Conservation (phyloP, 2,113 vertebrate species). For the Oophaga pumilio region DNA sequence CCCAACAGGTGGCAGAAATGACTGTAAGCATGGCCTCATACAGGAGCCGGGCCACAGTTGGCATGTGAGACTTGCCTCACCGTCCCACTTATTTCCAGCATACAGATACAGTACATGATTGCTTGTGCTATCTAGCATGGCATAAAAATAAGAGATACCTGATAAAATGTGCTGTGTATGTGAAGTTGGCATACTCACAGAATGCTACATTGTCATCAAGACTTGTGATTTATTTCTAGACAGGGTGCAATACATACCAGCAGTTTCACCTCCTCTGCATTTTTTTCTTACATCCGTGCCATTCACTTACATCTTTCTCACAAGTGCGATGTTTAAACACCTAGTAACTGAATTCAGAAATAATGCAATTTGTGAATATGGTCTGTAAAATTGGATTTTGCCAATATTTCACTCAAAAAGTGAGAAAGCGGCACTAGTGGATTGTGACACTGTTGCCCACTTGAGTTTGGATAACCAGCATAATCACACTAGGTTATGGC, state of each 20-base stretch:
- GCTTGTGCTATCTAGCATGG: not conserved
- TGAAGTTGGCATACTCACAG: not conserved
- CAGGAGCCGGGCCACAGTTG: conserved; percentile 56
- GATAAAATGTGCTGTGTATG: not conserved
- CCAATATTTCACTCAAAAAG: too few species aligned
- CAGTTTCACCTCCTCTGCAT: not conserved
- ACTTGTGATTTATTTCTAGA: not conserved
- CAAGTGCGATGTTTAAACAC: too few species aligned
- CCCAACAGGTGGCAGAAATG: conserved; percentile 59
- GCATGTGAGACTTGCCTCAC: conserved; percentile 58
- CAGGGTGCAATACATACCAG: not conserved
- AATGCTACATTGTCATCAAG: not conserved
- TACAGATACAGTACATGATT: conserved; percentile 8
- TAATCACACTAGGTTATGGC: too few species aligned
- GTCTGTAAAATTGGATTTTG: too few species aligned
- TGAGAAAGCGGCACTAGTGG: too few species aligned
- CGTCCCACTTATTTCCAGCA: conserved; percentile 37
- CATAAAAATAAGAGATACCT: not conserved
- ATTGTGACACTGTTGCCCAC: too few species aligned
- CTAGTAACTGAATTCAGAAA: too few species aligned
- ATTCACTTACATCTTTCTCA: not conserved
- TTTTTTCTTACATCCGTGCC: not conserved
- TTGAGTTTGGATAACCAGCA: too few species aligned
- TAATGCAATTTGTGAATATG: too few species aligned
- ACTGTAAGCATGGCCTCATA: conserved; percentile 19